A percentile compares a stretch with the other conserved stretches of the same genome.
phyloP scores from a whole-genome alignment of 1,140 invertebrate species.

The Linepithema humile region DNA sequence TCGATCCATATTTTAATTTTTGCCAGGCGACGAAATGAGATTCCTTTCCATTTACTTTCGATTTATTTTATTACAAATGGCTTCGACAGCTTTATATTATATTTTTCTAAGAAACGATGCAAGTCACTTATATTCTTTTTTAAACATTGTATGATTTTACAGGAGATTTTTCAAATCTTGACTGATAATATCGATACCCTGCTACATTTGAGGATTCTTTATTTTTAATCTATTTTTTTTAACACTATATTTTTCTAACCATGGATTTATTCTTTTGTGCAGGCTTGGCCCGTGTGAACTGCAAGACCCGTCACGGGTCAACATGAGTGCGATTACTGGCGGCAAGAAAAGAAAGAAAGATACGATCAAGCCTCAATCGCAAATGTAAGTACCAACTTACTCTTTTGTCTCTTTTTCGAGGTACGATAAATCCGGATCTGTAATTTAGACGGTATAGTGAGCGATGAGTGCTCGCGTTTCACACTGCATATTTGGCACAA shows the following conservation, averaged over 20 bases:
- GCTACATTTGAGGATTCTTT: neutral
- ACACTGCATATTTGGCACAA: neutral
- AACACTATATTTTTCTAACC: constrained; percentile 55
- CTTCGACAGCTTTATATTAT: neutral
- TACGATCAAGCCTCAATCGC: constrained; percentile 92
- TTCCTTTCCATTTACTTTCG: neutral
- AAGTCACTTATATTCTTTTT: neutral
- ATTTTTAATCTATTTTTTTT: neutral
- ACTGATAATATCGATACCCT: neutral
- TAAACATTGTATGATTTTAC: neutral
- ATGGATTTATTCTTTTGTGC: constrained; percentile 71
- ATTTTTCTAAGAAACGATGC: neutral
- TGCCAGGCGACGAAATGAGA: neutral
- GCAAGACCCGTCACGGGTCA: constrained; percentile 92
- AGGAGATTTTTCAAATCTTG: neutral
- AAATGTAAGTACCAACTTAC: constrained; percentile 88
- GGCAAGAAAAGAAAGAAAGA: constrained; percentile 93
- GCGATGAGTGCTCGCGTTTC: neutral
- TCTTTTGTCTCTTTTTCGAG: constrained; percentile 21
- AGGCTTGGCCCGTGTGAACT: constrained; percentile 93
- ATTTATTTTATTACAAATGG: neutral
- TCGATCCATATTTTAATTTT: neutral
- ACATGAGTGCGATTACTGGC: constrained; percentile 92
- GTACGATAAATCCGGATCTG: constrained; percentile 10
- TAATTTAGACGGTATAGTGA: neutral